Evolutionary conservation across 2,888 invertebrate species (phyloP).

Genomic region (Pharmacophagus antenor): DNA sequence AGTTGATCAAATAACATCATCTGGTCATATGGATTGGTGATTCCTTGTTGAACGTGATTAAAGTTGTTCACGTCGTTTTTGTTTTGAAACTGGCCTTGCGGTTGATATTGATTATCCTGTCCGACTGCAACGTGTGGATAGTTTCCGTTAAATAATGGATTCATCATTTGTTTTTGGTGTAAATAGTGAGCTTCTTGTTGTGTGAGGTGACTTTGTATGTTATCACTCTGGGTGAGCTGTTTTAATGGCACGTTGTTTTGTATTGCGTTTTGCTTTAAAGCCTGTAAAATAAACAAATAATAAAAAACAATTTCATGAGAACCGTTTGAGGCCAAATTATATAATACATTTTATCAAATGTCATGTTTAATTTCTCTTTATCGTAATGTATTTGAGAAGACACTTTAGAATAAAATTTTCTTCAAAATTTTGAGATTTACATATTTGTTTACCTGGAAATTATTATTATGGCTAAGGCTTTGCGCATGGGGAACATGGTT

Average conservation of each 20-base stretch:
- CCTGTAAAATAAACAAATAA: slow-evolving; percentile 48
- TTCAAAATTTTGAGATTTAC: too few species aligned
- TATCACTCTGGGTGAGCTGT: slow-evolving; percentile 74
- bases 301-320: too few species aligned
- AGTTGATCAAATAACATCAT: slow-evolving; percentile 68
- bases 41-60: slow-evolving; percentile 72
- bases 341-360: too few species aligned
- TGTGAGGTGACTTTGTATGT: slow-evolving; percentile 70
- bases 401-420: too few species aligned
- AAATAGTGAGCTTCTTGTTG: slow-evolving; percentile 76
- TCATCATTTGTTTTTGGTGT: slow-evolving; percentile 78
- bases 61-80: slow-evolving; percentile 63
- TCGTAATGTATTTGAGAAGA: too few species aligned
- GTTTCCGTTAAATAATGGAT: slow-evolving; percentile 69
- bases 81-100: slow-evolving; percentile 61
- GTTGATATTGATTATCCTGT: slow-evolving; percentile 62
- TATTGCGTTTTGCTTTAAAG: slow-evolving; percentile 72
- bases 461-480: slow-evolving; percentile 70
- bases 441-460: slow-evolving; percentile 68
- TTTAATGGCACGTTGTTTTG: slow-evolving; percentile 80
- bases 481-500: slow-evolving; percentile 89
- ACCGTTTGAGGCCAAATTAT: background rate
- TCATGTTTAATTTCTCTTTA: too few species aligned
- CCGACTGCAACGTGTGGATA: slow-evolving; percentile 59
- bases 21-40: slow-evolving; percentile 73